Evolutionary conservation across 1,140 invertebrate genomes (phyloP), one percentile per base, ranked within the genome.

Genomic region (Protaetia brevitarsis): DNA sequence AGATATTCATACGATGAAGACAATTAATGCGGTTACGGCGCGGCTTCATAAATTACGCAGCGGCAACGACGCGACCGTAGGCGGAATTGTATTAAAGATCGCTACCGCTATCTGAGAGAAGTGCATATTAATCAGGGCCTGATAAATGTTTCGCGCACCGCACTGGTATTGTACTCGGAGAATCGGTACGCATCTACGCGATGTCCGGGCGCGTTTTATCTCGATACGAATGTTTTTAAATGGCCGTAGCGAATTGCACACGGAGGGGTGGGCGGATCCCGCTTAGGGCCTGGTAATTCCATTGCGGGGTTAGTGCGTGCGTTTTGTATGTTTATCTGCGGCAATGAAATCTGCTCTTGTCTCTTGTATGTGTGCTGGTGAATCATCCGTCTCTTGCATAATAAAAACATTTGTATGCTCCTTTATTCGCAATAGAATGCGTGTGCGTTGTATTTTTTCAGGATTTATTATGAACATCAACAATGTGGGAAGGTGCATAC

Each of bases 71-170:
- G 41, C 34, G n/a, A 37, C 41, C 41, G 68, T 69, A 59, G 68
- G 68, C 66, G 63, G 68, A 64, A 62, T 67, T 62, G 61, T 68
- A 69, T 69, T 69, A 69, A 69, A 69, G 68, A 69, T 69, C 63
- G 68, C 68, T 69, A 69, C 68, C 58, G 68, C 68, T 69, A 69
- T 67, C 66, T 64, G 61, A 61, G 63, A 58, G 63, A 69, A 69
- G 66, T 69, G 68, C 68, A 69, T 69, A 69, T 69, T 69, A 67
- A 69, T 69, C 68, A 69, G 57, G 16, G 13, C 11, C 7, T 59
- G 57, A 59, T 59, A 59, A 59, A 59, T 59, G 57, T 51, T 23
- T 51, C 21, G 21, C 57, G 57, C 26, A 29, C 26, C 5, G 13
- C 30, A 59, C 57, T 59, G 57, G 26, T 59, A 31, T 31, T 51